Evolutionary conservation across 2,888 invertebrate species (phyloP), one percentile per base, ranked within the genome.

Genomic region (Volucella zonaria): DNA sequence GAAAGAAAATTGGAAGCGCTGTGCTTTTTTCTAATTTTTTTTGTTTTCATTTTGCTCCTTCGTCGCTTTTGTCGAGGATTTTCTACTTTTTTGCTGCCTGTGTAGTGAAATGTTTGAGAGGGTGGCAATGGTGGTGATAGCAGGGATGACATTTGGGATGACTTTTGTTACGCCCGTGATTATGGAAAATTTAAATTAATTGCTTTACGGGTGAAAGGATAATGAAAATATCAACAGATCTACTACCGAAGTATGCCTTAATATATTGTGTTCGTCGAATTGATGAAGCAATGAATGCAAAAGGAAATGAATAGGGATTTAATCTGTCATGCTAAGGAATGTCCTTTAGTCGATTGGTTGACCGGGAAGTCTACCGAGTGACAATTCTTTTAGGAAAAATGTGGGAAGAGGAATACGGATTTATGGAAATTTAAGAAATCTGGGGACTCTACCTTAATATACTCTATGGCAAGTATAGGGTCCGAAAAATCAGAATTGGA

Each of bases 191-290:
- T 76, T 52, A 54, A 66, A 78, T 82, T 83, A 70, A 70, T 83
- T 79, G 64, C 71, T 59, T 79, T 75, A 51, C 49, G 78, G 78
- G 18, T 73, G 66, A 79, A 79, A 59, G 78, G 78, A 79, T 79
- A 66, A 56, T 73, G 59, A 79, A 64, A 66, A 66, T 73, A 66
- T 79, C 78, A 79, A 73, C 78, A 71, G 78, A 73, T 79, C 73
- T 66, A 4, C 11, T 45, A 23, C 51, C 1, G 1, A 23, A 43
- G n/a, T 61, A 43, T 18, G 15, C 14, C 23, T 2, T 52, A 10
- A 23, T 62, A 31, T 42, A 11, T 31, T 51, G 42, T 51, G 11
- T 1, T 40, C 9, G 43, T 49, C 49, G 59, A 52, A 42, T 15
- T 40, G 23, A 43, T 71, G 52, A 23, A 10, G 23, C n/a, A 23